phyloP scores from a whole-genome alignment of 2,888 invertebrate genomes.

The Hirudinaria manillensis region DNA sequence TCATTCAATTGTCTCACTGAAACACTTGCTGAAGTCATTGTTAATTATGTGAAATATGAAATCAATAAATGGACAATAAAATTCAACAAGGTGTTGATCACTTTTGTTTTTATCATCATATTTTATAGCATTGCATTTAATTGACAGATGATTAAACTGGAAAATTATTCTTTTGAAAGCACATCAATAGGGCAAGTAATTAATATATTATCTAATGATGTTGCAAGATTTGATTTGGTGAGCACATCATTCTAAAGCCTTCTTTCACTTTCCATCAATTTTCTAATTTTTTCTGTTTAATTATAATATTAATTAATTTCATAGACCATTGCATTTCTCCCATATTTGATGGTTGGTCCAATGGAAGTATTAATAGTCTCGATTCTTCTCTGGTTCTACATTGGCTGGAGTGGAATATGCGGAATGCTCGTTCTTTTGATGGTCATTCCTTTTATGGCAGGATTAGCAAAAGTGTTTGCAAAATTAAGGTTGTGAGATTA shows the following conservation, averaged over 20 bases:
- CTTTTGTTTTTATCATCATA: too few relatives aligned
- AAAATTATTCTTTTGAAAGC: conserved; percentile 68
- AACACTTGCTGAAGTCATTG: too few relatives aligned
- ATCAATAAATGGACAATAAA: too few relatives aligned
- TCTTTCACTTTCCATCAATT: too few relatives aligned
- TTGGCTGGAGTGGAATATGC: conserved; percentile 61
- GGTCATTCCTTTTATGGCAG: conserved; percentile 75
- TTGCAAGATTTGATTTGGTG: conserved; percentile 75
- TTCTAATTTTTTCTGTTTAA: too few relatives aligned
- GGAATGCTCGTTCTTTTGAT: conserved; percentile 73
- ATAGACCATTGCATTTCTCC: conserved; percentile 76
- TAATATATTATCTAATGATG: conserved; percentile 90
- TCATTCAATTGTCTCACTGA: not conserved
- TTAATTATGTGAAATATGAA: too few relatives aligned
- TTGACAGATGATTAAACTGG: conserved; percentile 35
- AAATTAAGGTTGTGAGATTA: too few relatives aligned
- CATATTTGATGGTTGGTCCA: conserved; percentile 86
- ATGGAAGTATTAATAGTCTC: conserved; percentile 73
- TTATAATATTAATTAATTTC: not conserved
- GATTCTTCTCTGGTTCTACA: conserved; percentile 59
- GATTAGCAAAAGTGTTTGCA: conserved; percentile 56
- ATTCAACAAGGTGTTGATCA: too few relatives aligned
- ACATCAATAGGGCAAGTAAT: conserved; percentile 87
- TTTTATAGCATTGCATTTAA: too few relatives aligned
- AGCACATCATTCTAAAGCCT: too few relatives aligned